A percentile compares a stretch with the other conserved stretches of the same genome.
phyloP scores from a whole-genome alignment of 2,888 invertebrate genomes.

The Hypercompe scribonia region DNA sequence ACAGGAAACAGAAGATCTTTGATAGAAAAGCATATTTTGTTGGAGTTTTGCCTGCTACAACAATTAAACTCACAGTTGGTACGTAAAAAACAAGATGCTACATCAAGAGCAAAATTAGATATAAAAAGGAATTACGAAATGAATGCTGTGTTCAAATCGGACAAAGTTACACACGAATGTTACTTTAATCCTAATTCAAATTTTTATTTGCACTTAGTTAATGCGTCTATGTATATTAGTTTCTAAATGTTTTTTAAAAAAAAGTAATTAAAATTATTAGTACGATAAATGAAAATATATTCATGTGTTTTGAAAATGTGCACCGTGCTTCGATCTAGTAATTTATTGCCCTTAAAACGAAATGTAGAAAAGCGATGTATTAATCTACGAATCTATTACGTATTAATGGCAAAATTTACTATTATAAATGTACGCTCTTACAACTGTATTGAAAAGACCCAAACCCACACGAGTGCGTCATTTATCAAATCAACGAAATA shows the following conservation, averaged over 20 bases:
- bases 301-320: too few species aligned
- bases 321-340: background rate
- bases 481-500: slow-evolving; percentile 56
- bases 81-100: background rate
- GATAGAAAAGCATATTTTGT: background rate
- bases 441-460: slow-evolving; percentile 45
- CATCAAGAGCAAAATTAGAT: background rate
- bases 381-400: background rate
- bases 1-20: slow-evolving; percentile 23
- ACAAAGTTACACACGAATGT: too few species aligned
- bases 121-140: background rate
- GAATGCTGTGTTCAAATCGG: too few species aligned
- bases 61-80: background rate
- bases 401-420: slow-evolving; percentile 13
- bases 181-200: too few species aligned
- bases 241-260: too few species aligned
- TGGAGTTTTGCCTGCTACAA: background rate
- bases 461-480: slow-evolving; percentile 31
- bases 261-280: too few species aligned
- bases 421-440: slow-evolving; percentile 26
- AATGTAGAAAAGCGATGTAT: background rate
- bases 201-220: too few species aligned
- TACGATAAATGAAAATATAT: too few species aligned
- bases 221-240: too few species aligned
- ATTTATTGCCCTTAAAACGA: background rate